These are phyloP conservation scores for Troilus luridus DNA, from an alignment of 2,888 invertebrate genomes.

Conservation along the genomic window DNA sequence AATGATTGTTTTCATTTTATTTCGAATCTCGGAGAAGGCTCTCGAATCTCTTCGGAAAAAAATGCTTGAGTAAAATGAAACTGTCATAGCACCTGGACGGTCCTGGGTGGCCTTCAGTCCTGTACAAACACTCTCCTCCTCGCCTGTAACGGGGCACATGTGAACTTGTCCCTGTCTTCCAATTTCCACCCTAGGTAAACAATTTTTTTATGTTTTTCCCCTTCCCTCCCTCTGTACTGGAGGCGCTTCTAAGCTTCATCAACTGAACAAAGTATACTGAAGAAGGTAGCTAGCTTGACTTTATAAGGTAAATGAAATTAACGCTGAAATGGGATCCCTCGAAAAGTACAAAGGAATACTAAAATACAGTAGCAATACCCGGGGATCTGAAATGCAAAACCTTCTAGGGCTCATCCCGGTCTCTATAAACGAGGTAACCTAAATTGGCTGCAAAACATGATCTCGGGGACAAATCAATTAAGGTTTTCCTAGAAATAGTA, in stretches of 20 bases:
- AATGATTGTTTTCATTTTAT: slow-evolving; percentile 8
- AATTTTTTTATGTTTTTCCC: neutral
- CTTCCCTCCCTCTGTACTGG: neutral
- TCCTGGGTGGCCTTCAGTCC: neutral
- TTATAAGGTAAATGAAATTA: neutral
- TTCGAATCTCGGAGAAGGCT: neutral
- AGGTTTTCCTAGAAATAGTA: too few relatives aligned
- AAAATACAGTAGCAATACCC: too few relatives aligned
- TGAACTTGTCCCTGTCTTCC: slow-evolving; percentile 27
- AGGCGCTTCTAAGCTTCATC: neutral
- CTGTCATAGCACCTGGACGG: slow-evolving; percentile 4
- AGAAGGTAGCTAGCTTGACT: neutral
- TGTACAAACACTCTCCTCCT: neutral
- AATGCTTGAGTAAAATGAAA: neutral
- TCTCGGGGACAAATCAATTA: too few relatives aligned
- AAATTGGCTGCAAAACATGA: too few relatives aligned
- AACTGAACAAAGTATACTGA: neutral
- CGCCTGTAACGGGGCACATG: neutral
- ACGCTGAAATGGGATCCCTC: neutral
- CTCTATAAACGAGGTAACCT: too few relatives aligned
- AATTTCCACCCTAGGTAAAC: neutral
- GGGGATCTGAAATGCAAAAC: too few relatives aligned
- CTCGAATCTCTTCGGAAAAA: neutral
- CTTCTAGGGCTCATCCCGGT: too few relatives aligned
- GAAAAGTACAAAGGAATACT: too few relatives aligned